Evolutionary conservation across 2,797 vertebrate genomes (phyloP), one percentile per base, ranked within the genome.

Genomic region (Falco rusticolus): DNA sequence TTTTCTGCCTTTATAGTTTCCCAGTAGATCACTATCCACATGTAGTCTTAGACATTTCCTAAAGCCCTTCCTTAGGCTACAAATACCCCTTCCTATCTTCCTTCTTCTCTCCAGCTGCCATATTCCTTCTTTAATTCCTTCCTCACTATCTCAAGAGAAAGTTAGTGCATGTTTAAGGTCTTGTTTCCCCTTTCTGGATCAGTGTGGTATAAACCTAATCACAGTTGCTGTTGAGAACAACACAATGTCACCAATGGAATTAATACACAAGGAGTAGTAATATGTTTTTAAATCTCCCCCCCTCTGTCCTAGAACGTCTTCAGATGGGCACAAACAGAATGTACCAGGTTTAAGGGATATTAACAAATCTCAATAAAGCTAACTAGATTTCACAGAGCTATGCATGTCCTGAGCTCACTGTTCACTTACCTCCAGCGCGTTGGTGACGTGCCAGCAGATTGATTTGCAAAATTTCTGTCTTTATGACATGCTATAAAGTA

Each of bases 391-490:
- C 80, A 51, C 54, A 51, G 34, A 84, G 57, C 47, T 86, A 21
- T 48, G 54, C 29, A 33, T 53, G 94, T 81, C 65, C 77, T 54
- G 39, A 88, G 31, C 47, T 84, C 76, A 26, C 48, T 22, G 11
- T 72, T 59, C 69, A 41, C 10, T 65, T 59, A 57, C 59, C 75
- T 70, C 48, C 47, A 74, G 66, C 1, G 0, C 29, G 1, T 28
- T 69, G 87, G 61, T 88, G 89, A 63, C 17, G 7, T 2, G 43
- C 82, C 93, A 93, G 63, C n/a, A 94, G 83, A 54, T 9, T 89
- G 87, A 92, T 92, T 80, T 81, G 79, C 81, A 93, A 87, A 95
- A 88, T 78, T 75, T 69, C 69, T 78, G 15, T 41, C 76, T 88
- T 94, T 96, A 88, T 81, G 90, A 80, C 16, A 43, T 54, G 45